Conservation (phyloP, 2,888 invertebrate species). For the Zootermopsis nevadensis region DNA sequence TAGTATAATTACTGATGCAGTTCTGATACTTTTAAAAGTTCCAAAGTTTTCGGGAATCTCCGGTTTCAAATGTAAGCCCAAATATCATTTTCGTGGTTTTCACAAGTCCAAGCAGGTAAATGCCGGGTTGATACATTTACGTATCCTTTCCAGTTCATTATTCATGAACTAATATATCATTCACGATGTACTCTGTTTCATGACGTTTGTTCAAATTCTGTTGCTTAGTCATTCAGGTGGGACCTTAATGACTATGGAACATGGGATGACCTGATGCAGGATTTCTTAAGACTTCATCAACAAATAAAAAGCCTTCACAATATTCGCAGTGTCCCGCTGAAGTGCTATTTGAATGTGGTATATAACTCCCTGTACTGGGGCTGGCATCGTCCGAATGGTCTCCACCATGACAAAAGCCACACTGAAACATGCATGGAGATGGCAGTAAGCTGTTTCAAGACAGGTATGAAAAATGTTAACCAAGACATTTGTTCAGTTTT, state of each 20-base stretch:
- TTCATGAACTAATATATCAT: no score
- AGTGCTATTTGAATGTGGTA: constrained; percentile 16
- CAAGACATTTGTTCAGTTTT: neutral
- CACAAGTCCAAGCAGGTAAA: no score
- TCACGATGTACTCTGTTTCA: no score
- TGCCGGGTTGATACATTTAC: no score
- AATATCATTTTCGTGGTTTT: no score
- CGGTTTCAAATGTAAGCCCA: no score
- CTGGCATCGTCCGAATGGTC: neutral
- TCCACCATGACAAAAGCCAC: neutral
- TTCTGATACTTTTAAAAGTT: no score
- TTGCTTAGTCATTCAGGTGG: neutral
- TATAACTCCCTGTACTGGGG: constrained; percentile 27
- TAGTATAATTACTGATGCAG: no score
- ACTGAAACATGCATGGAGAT: neutral
- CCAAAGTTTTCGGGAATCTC: no score
- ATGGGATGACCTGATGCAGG: constrained; percentile 14
- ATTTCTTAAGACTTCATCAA: neutral
- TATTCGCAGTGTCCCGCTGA: neutral
- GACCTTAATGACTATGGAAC: neutral
- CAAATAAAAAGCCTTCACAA: neutral
- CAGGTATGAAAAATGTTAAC: neutral
- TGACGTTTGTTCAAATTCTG: neutral
- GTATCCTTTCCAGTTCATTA: no score
- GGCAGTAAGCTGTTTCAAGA: neutral